These are phyloP conservation scores for Deroptyus accipitrinus DNA, from an alignment of 2,113 vertebrate species.

Conservation along the genomic window DNA sequence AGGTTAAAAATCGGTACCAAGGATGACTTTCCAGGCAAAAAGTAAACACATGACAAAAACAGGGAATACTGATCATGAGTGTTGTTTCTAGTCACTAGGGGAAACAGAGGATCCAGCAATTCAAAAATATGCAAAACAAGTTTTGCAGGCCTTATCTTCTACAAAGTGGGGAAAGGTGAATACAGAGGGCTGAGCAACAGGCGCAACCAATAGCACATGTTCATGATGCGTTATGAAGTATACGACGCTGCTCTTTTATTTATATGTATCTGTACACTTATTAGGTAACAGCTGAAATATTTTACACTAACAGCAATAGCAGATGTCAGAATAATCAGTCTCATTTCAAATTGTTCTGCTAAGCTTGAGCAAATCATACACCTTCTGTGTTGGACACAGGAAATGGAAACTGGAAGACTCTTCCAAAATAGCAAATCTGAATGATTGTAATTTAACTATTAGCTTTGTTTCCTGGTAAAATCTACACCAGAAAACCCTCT, in stretches of 20 bases:
- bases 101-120: not conserved
- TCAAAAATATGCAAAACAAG: too few relatives aligned
- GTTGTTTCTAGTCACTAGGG: not conserved
- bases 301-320: not conserved
- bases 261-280: not conserved
- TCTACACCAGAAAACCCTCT: not conserved
- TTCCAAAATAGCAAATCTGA: not conserved
- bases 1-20: not conserved
- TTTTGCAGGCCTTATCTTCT: not conserved
- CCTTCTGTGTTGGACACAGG: not conserved
- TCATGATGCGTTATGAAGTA: not conserved
- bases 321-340: not conserved
- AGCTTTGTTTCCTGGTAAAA: not conserved
- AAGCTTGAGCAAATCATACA: not conserved
- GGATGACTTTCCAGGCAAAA: not conserved
- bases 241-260: not conserved
- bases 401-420: not conserved
- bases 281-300: not conserved
- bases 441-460: not conserved
- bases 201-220: not conserved
- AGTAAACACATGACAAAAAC: not conserved
- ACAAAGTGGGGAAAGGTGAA: not conserved
- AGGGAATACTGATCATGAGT: not conserved
- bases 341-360: not conserved
- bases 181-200: fast-evolving